Conservation (phyloP, 2,888 invertebrate species). For the Trachelus troglodyta region DNA sequence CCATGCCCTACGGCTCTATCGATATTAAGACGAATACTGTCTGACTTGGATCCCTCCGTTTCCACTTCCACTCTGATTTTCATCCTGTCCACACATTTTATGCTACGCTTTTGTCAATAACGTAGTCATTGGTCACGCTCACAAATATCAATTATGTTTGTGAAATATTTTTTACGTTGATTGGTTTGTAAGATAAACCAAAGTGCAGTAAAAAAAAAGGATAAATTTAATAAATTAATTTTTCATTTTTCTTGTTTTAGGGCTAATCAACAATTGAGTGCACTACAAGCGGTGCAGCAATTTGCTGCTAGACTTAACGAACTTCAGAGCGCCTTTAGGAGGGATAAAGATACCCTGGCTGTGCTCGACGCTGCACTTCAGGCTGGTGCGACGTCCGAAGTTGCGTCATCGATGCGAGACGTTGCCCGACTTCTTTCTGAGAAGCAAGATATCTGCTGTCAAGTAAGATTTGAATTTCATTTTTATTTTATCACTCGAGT, state of each 20-base stretch:
- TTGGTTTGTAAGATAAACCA: no score
- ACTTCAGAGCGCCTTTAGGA: slow-evolving; percentile 79
- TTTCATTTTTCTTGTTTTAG: slow-evolving; percentile 65
- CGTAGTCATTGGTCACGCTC: no score
- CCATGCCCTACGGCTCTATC: neutral
- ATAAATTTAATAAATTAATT: neutral
- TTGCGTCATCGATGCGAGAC: slow-evolving; percentile 70
- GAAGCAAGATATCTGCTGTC: slow-evolving; percentile 60
- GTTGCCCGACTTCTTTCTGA: slow-evolving; percentile 72
- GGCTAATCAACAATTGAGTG: slow-evolving; percentile 78
- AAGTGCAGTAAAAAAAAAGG: no score
- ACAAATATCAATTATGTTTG: no score
- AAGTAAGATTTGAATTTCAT: slow-evolving; percentile 39
- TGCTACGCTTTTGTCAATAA: no score
- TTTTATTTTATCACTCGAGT: no score
- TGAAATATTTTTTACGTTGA: no score
- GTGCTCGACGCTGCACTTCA: slow-evolving; percentile 69
- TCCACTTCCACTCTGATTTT: slow-evolving; percentile 34
- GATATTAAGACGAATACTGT: neutral
- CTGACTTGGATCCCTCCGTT: slow-evolving; percentile 16
- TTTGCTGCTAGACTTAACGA: slow-evolving; percentile 82
- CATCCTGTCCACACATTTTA: neutral
- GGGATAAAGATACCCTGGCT: slow-evolving; percentile 75
- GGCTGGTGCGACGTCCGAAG: slow-evolving; percentile 65
- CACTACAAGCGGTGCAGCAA: slow-evolving; percentile 79